Percentiles rank a stretch among this genome's conserved stretches.
These are phyloP conservation scores for Pangasius larnaudii DNA, from an alignment of 2,797 vertebrate genomes.

Conservation along the genomic window DNA sequence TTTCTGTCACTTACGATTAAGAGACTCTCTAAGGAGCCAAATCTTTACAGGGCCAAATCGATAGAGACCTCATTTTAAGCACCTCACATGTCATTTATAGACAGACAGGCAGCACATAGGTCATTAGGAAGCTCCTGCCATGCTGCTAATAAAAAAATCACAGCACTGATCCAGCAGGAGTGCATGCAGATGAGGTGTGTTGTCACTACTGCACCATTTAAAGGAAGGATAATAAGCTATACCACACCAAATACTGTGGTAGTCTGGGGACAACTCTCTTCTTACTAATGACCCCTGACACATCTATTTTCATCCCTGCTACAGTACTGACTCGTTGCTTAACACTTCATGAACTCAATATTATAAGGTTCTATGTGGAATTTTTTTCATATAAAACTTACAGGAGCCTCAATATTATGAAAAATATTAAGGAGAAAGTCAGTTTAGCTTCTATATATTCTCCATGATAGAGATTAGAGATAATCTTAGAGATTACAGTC, in stretches of 20 bases:
- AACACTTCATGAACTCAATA: not conserved
- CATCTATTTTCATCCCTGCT: not conserved
- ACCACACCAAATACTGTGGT: constrained; percentile 4
- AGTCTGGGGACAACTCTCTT: constrained; percentile 7
- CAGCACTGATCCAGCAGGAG: constrained; percentile 28
- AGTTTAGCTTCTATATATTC: not conserved
- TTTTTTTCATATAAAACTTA: constrained; percentile 1
- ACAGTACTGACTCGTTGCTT: not conserved
- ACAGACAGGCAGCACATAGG: constrained; percentile 29
- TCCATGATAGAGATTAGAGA: not conserved
- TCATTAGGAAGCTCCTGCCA: constrained; percentile 43
- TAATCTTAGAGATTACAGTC: not conserved
- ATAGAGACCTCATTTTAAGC: constrained; percentile 62
- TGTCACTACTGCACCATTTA: constrained; percentile 39
- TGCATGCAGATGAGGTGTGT: constrained; percentile 33
- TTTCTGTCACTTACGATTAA: constrained; percentile 61
- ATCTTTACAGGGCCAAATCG: constrained; percentile 65
- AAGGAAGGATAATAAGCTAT: constrained; percentile 50
- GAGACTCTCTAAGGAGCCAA: constrained; percentile 59
- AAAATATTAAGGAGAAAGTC: not conserved
- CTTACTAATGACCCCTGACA: constrained; percentile 24
- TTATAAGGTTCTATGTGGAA: not conserved
- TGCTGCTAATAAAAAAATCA: constrained; percentile 11
- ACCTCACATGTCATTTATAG: constrained; percentile 61
- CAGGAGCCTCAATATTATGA: not conserved